Evolutionary conservation across 2,888 invertebrate species (phyloP), one percentile per base, ranked within the genome.

Genomic region (Zele albiditarsus): DNA sequence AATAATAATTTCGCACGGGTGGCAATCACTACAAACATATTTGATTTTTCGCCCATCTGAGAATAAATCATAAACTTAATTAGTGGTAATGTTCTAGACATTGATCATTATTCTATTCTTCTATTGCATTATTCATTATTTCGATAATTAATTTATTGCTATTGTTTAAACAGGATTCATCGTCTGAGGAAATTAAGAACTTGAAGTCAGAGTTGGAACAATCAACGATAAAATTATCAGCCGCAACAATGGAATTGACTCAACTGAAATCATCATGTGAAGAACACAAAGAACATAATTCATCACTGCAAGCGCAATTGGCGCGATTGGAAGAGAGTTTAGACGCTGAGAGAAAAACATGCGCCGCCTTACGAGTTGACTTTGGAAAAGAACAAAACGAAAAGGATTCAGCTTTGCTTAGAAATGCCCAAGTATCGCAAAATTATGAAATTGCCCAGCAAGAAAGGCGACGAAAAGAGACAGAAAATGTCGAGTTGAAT

Each of bases 401-500:
- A 80, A 95, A 95, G 84, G 94, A 95, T 84, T 93, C 93, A 2
- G 94, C 94, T 0, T 88, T 95, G 68, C 86, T 96, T 72, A 91
- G 95, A 66, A 96, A 95, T 87, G 96, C 96, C 1, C 94, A 95
- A 89, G 93, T 96, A 82, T 95, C 95, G 0, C 96, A 96, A 87
- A 94, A 94, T 78, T 92, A 95, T 83, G 95, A 96, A 87, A 91
- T 95, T 84, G 92, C 94, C 1, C 93, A 93, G 84, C 94, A 95
- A 84, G 93, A 95, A 82, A 92, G 94, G 86, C 91, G 94, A 25
- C 92, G 93, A 79, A 94, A 95, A 82, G 93, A 94, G 86, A 86
- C 88, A 0, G 94, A 94, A 86, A 91, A 92, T 74, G 87, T 89
- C 1, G 94, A 94, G 10, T 85, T 94, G 42, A 91, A 92, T 81